Evolutionary conservation across 2,888 invertebrate species (phyloP), one percentile per base, ranked within the genome.

Genomic region (Gerris lacustris): DNA sequence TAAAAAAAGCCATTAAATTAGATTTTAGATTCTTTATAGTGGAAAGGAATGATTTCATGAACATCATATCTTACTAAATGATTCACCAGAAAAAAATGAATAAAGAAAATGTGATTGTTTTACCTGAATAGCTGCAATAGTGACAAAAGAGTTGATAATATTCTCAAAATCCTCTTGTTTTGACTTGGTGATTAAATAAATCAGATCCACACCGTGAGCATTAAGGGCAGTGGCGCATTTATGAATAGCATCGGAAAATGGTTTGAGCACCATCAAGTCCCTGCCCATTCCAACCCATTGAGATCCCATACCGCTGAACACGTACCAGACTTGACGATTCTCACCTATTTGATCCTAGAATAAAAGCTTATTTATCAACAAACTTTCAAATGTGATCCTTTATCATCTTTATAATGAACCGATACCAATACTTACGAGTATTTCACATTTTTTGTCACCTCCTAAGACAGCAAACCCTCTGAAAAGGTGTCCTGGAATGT

Each of bases 231-330:
- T 88, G 6, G 92, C 89, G 75, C 90, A 89, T 73, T 74, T 76
- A n/a, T 74, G 71, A 75, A 98, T 86, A 72, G 92, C 90, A 70
- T 86, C 85, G 74, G 87, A 88, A 83, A 97, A 97, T 1, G 84
- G 82, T 70, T 94, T 92, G 74, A 98, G 83, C 73, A 84, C 82
- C 87, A 97, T 88, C 75, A 99, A 84, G 72, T 89, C 86, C 78
- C 88, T 88, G 15, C 89, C 96, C 97, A 98, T 98, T 77, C 94
- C 94, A 67, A 91, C 86, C 97, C 97, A 98, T 82, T 98, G 98
- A 64, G 93, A 90, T 15, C 98, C 98, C 98, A 99, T 98, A 72
- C 99, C 99, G 67, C 96, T 91, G 83, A 95, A 98, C 74, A 98
- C 86, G 81, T 87, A 98, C 94, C 96, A 98, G 70, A 97, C 82